Evolutionary conservation across 2,888 invertebrate species (phyloP).

Genomic region (Papilio gigon): DNA sequence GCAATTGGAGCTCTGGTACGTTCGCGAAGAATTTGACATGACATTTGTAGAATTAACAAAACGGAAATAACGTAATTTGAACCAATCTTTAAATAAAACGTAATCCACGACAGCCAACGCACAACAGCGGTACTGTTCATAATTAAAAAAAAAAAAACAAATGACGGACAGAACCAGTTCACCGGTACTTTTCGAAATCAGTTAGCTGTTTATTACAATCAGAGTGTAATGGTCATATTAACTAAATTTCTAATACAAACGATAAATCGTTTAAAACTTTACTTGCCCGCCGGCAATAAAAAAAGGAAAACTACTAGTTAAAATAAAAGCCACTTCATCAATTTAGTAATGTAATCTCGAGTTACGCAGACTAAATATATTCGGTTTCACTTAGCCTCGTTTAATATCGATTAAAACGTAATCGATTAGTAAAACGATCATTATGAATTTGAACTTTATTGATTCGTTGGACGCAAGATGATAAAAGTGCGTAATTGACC

Average conservation of each 20-base stretch:
- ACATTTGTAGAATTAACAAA: conserved; percentile 6
- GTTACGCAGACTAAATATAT: conserved; percentile 31
- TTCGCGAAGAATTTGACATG: conserved; percentile 30
- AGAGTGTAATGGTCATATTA: too few relatives aligned
- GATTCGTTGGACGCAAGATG: conserved; percentile 40
- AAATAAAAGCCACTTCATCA: not conserved
- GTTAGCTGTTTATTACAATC: too few relatives aligned
- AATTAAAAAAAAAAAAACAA: too few relatives aligned
- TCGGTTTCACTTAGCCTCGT: conserved; percentile 36
- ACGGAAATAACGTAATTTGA: conserved; percentile 2
- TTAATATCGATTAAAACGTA: conserved; percentile 32
- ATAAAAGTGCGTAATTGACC: conserved; percentile 41
- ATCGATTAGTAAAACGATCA: conserved; percentile 30
- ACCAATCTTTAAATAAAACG: conserved; percentile 15
- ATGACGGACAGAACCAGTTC: too few relatives aligned
- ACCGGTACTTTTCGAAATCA: too few relatives aligned
- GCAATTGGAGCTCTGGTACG: conserved; percentile 37
- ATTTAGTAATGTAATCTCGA: conserved; percentile 23
- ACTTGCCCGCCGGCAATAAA: too few relatives aligned
- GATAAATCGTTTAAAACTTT: too few relatives aligned
- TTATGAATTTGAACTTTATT: conserved; percentile 34
- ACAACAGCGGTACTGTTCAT: too few relatives aligned
- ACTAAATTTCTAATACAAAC: too few relatives aligned
- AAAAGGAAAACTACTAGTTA: not conserved
- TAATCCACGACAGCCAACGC: too few relatives aligned